Conservation (phyloP, 2,113 vertebrate genomes). For the Scomber colias region DNA sequence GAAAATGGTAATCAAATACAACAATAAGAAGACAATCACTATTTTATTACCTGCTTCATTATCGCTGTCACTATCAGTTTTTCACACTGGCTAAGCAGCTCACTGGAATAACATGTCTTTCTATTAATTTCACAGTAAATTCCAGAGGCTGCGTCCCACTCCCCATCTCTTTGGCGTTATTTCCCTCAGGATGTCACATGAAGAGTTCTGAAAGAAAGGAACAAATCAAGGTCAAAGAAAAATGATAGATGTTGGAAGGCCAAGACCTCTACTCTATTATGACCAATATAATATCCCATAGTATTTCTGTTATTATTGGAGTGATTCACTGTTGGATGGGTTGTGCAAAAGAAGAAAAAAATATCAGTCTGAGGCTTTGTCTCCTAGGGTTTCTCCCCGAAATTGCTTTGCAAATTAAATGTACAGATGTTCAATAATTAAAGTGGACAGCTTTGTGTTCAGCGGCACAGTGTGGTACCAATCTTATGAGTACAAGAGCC, state of each 20-base stretch:
- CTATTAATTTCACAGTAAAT: slow-evolving; percentile 67
- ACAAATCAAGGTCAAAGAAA: slow-evolving; percentile 75
- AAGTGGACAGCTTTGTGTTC: slow-evolving; percentile 27
- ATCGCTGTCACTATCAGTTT: slow-evolving; percentile 71
- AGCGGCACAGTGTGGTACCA: neutral
- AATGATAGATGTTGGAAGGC: slow-evolving; percentile 31
- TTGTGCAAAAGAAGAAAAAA: slow-evolving; percentile 17
- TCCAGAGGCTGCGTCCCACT: slow-evolving; percentile 37
- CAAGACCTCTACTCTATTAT: slow-evolving; percentile 44
- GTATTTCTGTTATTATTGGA: slow-evolving; percentile 27
- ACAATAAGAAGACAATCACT: slow-evolving; percentile 27
- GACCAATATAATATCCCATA: slow-evolving; percentile 32
- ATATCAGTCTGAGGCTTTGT: slow-evolving; percentile 3
- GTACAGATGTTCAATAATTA: slow-evolving; percentile 52
- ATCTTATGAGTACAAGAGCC: slow-evolving; percentile 13
- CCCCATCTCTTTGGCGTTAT: slow-evolving; percentile 55
- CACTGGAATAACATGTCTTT: slow-evolving; percentile 24
- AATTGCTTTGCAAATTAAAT: slow-evolving; percentile 45
- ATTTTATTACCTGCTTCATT: slow-evolving; percentile 65
- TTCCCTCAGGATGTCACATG: slow-evolving; percentile 59
- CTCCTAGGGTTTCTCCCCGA: slow-evolving; percentile 26
- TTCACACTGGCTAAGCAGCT: slow-evolving; percentile 66
- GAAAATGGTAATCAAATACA: slow-evolving; percentile 27
- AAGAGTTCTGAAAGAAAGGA: slow-evolving; percentile 51
- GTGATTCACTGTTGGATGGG: neutral